These are phyloP conservation scores for Heliconius aoede DNA, from an alignment of 2,888 invertebrate genomes.

Conservation along the genomic window DNA sequence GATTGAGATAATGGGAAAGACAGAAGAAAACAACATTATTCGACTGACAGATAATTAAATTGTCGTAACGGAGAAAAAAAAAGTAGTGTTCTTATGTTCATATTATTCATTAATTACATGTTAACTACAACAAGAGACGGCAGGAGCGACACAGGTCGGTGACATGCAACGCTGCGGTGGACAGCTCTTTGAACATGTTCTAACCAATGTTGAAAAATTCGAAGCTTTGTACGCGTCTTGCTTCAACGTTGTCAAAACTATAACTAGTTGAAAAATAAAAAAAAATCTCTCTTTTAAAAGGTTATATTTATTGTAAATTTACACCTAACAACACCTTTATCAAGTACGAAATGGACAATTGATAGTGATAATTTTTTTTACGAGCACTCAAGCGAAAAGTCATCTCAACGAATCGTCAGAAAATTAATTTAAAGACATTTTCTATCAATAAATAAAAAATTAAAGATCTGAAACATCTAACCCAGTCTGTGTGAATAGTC, in stretches of 20 bases:
- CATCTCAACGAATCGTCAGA: not conserved
- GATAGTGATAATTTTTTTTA: not conserved
- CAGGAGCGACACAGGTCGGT: conserved; percentile 43
- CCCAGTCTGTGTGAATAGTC: too few relatives aligned
- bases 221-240: conserved; percentile 54
- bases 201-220: conserved; percentile 56
- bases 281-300: not conserved
- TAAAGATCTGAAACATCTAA: too few relatives aligned
- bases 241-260: conserved; percentile 48
- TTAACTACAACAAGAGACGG: conserved; percentile 26
- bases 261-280: conserved; percentile 42
- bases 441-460: too few relatives aligned
- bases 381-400: too few relatives aligned
- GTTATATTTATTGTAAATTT: not conserved
- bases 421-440: not conserved
- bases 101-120: conserved; percentile 37
- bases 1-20: not conserved
- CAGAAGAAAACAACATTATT: not conserved
- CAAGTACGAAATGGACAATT: not conserved
- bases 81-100: not conserved
- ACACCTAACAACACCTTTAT: not conserved
- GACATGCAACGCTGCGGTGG: conserved; percentile 58
- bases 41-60: not conserved
- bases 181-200: conserved; percentile 69
- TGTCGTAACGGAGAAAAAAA: not conserved